These are phyloP conservation scores for Cremastobaeus sp. DNA, from an alignment of 2,888 invertebrate genomes.

Conservation along the genomic window DNA sequence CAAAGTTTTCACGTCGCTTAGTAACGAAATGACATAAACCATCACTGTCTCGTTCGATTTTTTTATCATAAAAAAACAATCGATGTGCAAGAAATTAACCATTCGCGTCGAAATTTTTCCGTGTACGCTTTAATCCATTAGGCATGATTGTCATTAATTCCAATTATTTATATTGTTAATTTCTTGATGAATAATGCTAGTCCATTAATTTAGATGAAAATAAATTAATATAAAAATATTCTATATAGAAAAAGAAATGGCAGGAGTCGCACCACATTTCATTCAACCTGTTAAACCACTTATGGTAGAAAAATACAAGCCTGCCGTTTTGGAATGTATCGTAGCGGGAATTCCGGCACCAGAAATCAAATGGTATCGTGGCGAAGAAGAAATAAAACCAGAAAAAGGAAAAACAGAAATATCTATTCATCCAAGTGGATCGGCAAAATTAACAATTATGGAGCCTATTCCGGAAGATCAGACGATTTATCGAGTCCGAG, in stretches of 20 bases:
- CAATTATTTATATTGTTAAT: too few species aligned
- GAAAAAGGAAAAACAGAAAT: slow-evolving; percentile 80
- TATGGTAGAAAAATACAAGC: slow-evolving; percentile 82
- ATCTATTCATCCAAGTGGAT: slow-evolving; percentile 82
- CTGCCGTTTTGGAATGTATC: slow-evolving; percentile 83
- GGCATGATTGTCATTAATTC: too few species aligned
- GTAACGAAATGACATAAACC: too few species aligned
- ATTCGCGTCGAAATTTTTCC: too few species aligned
- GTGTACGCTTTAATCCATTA: too few species aligned
- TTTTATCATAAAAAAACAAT: too few species aligned
- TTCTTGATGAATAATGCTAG: too few species aligned
- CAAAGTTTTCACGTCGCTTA: too few species aligned
- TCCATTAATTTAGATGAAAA: too few species aligned
- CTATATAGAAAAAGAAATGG: slow-evolving; percentile 83
- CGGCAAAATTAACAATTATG: slow-evolving; percentile 82
- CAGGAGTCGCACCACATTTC: slow-evolving; percentile 84
- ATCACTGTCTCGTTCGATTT: too few species aligned
- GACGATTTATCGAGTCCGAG: slow-evolving; percentile 84
- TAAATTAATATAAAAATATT: neutral
- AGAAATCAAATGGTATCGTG: slow-evolving; percentile 85
- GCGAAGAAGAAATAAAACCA: slow-evolving; percentile 82
- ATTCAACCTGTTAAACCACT: slow-evolving; percentile 83
- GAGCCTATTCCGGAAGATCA: slow-evolving; percentile 84
- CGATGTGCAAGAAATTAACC: too few species aligned
- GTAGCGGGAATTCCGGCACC: slow-evolving; percentile 86